Evolutionary conservation across 2,113 vertebrate genomes (phyloP).

Genomic region (Apus apus): DNA sequence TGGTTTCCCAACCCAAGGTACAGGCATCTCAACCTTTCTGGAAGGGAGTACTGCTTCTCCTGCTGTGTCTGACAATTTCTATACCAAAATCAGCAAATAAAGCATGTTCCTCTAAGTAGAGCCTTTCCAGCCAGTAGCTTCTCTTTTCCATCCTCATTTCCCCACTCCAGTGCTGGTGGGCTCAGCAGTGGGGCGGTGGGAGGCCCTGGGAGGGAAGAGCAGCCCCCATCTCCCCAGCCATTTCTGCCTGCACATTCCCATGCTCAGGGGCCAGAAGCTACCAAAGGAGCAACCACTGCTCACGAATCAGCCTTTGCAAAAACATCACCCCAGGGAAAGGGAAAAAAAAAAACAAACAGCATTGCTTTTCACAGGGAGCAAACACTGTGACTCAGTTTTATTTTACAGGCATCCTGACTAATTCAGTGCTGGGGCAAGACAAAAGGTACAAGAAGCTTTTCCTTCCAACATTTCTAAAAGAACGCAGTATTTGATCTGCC

Average conservation of each 20-base stretch:
- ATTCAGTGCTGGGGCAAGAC: neutral
- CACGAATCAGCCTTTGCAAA: neutral
- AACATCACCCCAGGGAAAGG: neutral
- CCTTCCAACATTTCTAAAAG: neutral
- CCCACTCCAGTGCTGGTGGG: neutral
- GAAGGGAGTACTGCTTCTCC: neutral
- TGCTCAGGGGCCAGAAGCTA: neutral
- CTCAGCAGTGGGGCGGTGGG: neutral
- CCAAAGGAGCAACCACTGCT: neutral
- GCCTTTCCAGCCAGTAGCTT: neutral
- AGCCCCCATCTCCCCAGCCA: neutral
- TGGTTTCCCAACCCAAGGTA: neutral
- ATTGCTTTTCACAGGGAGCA: neutral
- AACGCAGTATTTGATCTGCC: neutral
- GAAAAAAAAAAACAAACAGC: neutral
- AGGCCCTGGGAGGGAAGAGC: neutral
- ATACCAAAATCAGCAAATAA: neutral
- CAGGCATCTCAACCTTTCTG: neutral
- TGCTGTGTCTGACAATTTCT: neutral
- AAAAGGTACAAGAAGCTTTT: neutral
- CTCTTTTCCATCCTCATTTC: neutral
- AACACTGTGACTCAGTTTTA: conserved; percentile 12
- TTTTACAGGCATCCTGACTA: neutral
- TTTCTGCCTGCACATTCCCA: neutral
- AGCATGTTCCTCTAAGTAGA: neutral